A percentile compares a stretch with the other conserved stretches of the same genome.
phyloP scores from a whole-genome alignment of 2,113 vertebrate species.

The Cyprinodon brontotheroides region DNA sequence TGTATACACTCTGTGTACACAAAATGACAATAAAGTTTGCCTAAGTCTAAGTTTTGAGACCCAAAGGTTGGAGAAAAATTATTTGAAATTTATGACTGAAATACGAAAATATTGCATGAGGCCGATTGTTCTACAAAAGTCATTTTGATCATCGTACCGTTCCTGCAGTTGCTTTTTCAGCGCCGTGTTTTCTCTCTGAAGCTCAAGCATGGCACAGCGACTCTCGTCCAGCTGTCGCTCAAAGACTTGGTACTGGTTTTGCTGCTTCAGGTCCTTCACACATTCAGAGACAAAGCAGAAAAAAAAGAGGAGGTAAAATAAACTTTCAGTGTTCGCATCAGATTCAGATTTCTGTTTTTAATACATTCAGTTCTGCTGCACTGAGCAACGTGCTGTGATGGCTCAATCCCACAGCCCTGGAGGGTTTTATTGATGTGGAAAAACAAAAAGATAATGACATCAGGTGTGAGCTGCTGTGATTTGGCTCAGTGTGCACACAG shows the following conservation, averaged over 20 bases:
- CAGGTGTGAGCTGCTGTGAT: constrained; percentile 11
- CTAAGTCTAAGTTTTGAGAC: too few relatives aligned
- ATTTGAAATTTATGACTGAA: too few relatives aligned
- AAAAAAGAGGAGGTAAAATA: not conserved
- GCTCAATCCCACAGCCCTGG: not conserved
- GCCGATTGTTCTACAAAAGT: too few relatives aligned
- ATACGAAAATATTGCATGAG: too few relatives aligned
- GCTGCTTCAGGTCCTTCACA: constrained; percentile 83
- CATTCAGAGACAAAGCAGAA: not conserved
- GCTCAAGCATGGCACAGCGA: constrained; percentile 78
- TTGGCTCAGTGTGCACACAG: constrained; percentile 2
- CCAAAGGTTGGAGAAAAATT: too few relatives aligned
- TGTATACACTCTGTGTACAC: too few relatives aligned
- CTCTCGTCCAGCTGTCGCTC: constrained; percentile 81
- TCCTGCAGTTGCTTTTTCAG: constrained; percentile 82
- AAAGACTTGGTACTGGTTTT: constrained; percentile 83
- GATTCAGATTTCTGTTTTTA: constrained; percentile 5
- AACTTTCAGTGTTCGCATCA: not conserved
- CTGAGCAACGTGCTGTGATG: not conserved
- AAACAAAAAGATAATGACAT: constrained; percentile 1
- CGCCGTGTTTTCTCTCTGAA: constrained; percentile 84
- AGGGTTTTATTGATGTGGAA: constrained; percentile 8
- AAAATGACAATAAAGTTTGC: too few relatives aligned
- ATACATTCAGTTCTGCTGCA: not conserved
- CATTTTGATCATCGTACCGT: constrained; percentile 19